Evolutionary conservation across 2,113 vertebrate species (phyloP).

Genomic region (Brienomyrus longianalis): DNA sequence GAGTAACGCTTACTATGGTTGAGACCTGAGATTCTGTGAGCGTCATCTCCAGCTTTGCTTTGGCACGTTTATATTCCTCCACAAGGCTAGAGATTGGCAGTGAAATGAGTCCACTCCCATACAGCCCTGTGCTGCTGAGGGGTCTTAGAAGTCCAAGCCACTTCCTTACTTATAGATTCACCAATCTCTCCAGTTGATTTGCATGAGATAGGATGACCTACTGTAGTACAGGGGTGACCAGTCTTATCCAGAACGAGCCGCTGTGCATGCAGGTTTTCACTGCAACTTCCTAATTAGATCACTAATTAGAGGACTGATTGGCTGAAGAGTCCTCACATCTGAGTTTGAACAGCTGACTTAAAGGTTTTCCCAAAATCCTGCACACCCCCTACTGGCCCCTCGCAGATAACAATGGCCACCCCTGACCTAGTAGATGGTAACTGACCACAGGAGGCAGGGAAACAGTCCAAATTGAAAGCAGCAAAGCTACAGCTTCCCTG

Average conservation of each 20-base stretch:
- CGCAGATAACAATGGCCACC: too few relatives aligned
- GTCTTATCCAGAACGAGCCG: too few relatives aligned
- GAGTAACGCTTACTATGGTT: neutral
- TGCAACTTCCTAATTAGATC: too few relatives aligned
- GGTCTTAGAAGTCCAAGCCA: slow-evolving; percentile 8
- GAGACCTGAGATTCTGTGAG: neutral
- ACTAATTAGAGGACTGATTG: too few relatives aligned
- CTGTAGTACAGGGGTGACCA: too few relatives aligned
- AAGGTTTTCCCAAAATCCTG: too few relatives aligned
- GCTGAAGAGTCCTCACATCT: too few relatives aligned
- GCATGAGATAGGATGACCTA: neutral
- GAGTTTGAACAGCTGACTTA: too few relatives aligned
- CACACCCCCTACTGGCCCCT: too few relatives aligned
- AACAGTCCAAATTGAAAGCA: neutral
- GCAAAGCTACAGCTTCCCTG: neutral
- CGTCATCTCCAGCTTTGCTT: neutral
- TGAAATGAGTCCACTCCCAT: neutral
- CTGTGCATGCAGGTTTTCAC: too few relatives aligned
- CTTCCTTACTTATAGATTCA: slow-evolving; percentile 2
- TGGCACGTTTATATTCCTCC: neutral
- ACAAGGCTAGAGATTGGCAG: neutral
- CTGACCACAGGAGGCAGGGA: neutral
- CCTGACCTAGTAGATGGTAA: neutral
- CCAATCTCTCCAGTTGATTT: neutral
- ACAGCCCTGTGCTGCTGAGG: slow-evolving; percentile 1